A percentile compares a stretch with the other conserved stretches of the same genome.
Conservation (phyloP, 2,797 vertebrate genomes). For the Euthynnus affinis region DNA sequence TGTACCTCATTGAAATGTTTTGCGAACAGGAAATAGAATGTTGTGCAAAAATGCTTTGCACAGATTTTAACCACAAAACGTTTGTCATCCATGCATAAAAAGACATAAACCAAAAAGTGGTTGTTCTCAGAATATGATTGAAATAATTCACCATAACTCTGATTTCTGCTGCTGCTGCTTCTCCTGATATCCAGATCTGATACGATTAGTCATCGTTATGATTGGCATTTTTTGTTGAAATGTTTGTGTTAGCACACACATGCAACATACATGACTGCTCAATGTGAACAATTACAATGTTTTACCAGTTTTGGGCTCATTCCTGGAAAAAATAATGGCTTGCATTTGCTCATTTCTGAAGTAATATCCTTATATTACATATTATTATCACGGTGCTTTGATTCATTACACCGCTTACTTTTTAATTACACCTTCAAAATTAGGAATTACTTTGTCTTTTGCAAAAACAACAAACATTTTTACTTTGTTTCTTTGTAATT, state of each 20-base stretch:
- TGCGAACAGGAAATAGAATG: not conserved
- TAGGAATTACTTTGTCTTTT: conserved; percentile 40
- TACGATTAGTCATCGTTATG: conserved; percentile 3
- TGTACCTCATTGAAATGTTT: conserved; percentile 17
- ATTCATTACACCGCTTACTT: conserved; percentile 59
- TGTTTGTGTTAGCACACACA: conserved; percentile 36
- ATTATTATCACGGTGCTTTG: conserved; percentile 23
- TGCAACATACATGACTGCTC: conserved; percentile 21
- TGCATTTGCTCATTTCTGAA: conserved; percentile 26
- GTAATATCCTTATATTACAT: conserved; percentile 34
- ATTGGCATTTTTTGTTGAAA: conserved; percentile 38
- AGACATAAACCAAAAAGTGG: not conserved
- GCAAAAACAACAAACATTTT: conserved; percentile 44
- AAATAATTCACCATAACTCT: conserved; percentile 40
- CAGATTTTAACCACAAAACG: not conserved
- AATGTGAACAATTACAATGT: not conserved
- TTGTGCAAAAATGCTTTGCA: not conserved
- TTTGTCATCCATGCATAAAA: conserved; percentile 19
- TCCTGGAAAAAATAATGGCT: conserved; percentile 9
- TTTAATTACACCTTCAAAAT: conserved; percentile 59
- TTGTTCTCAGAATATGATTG: conserved; percentile 31
- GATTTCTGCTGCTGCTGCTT: conserved; percentile 13
- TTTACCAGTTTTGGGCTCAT: conserved; percentile 18
- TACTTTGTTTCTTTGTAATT: conserved; percentile 42
- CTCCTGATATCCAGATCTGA: conserved; percentile 21